Evolutionary conservation across 2,888 invertebrate species (phyloP), one percentile per base, ranked within the genome.

Genomic region (Sepiola atlantica): DNA sequence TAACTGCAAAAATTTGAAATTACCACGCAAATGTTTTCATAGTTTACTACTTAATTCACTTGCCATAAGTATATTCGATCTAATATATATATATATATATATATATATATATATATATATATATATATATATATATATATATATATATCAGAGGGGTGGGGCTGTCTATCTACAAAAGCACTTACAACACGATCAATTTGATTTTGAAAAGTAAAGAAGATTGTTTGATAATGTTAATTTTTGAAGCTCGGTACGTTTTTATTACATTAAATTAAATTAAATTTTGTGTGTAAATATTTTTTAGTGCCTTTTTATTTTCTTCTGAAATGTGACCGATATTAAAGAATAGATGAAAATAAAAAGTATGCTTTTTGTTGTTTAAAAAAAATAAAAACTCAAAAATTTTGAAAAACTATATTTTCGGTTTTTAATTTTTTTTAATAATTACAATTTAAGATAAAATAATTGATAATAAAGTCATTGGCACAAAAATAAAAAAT

Each of bases 351-450:
- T 28, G 28, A 61, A 61, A 24, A 18, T 4, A 77, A 28, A 77
- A n/a, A n/a, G 2, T n/a, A 77, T n/a, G 77, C 6, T 28, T 10
- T 61, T 28, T 28, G 4, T 61, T 28, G 24, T 61, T 61, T 61
- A 61, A 24, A 8, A 1, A 12, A 24, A n/a, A 2, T 1, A 1
- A 2, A n/a, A 16, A n/a, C 8, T 0, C 10, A 12, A n/a, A 32
- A 1, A 77, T n/a, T 77, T 24, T 8, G 2, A 45, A 45, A 45
- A 45, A 45, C 8, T 45, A 8, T 45, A 45, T 45, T 45, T 45
- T 45, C 2, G 45, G 21, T 61, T 61, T 61, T 61, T 21, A 61
- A 61, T 61, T 61, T 10, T 57, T 6, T 57, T 57, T 57, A 28
- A 61, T 28, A 77, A n/a, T 12, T n/a, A 8, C 24, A 28, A 61